A percentile compares a stretch with the other conserved stretches of the same genome.
Evolutionary conservation across 2,797 vertebrate genomes (phyloP).

Genomic region (Poecilia velifera): DNA sequence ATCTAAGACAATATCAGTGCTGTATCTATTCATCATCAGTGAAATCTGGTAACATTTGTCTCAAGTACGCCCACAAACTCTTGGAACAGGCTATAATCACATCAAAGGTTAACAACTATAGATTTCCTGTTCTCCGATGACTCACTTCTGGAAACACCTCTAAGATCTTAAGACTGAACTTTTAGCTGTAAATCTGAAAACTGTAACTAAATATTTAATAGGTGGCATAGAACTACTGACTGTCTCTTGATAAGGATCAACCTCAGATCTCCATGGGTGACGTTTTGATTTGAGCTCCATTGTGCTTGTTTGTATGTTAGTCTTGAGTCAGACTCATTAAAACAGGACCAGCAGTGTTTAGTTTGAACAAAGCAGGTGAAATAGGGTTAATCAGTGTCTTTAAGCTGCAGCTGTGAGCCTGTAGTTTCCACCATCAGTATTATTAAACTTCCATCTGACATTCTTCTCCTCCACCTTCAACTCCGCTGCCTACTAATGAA

Average conservation of each 20-base stretch:
- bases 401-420: conserved; percentile 69
- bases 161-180: neutral
- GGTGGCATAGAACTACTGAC: neutral
- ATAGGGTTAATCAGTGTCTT: conserved; percentile 56
- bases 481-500: conserved; percentile 52
- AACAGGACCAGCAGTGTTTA: conserved; percentile 75
- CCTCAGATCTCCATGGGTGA: neutral
- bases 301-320: conserved; percentile 36
- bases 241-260: neutral
- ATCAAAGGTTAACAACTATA: neutral
- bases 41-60: neutral
- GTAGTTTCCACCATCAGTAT: conserved; percentile 75
- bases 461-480: conserved; percentile 16
- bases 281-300: conserved; percentile 10
- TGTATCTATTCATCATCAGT: neutral
- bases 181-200: neutral
- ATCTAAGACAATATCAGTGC: neutral
- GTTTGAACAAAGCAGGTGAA: conserved; percentile 70
- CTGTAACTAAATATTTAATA: neutral
- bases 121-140: neutral
- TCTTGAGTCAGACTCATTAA: conserved; percentile 67
- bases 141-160: neutral
- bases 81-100: neutral
- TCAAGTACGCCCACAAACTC: neutral
- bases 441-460: conserved; percentile 63